phyloP scores from a whole-genome alignment of 2,797 vertebrate genomes.

The Botia kubotai region DNA sequence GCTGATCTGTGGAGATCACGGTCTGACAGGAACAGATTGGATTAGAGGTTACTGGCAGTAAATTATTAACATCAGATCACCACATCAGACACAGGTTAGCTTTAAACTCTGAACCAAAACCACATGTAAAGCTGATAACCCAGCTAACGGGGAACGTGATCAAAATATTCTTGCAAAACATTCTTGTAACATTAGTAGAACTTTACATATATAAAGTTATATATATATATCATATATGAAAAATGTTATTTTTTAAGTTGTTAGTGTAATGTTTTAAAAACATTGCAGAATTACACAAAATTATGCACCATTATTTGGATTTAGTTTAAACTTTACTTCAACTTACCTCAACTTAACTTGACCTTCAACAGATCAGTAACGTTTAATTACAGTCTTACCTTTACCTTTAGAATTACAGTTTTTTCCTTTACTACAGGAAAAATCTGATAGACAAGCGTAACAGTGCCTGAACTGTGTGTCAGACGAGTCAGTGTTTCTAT shows the following conservation, averaged over 20 bases:
- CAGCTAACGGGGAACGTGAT: no score
- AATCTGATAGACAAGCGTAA: no score
- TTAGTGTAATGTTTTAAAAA: no score
- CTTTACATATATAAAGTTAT: no score
- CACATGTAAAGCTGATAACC: constrained; percentile 14
- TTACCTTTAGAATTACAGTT: no score
- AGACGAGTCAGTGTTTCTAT: not conserved
- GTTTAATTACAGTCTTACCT: not conserved
- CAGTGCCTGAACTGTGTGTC: not conserved
- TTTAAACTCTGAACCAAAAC: constrained; percentile 15
- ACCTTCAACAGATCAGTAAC: not conserved
- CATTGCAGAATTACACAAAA: not conserved
- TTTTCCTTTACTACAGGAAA: no score
- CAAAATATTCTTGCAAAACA: no score
- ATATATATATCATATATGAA: no score
- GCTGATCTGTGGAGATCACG: not conserved
- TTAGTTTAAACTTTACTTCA: not conserved
- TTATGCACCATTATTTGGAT: not conserved
- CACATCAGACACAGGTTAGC: constrained; percentile 5
- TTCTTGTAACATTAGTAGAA: no score
- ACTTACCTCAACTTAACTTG: no score
- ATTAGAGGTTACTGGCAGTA: constrained; percentile 52
- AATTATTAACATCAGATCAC: constrained; percentile 53
- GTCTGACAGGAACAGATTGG: constrained; percentile 44
- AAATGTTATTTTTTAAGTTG: not conserved